Base-by-base conservation (phyloP, 2,888 invertebrate genomes). In the Chymomyza procnemis region DNA sequence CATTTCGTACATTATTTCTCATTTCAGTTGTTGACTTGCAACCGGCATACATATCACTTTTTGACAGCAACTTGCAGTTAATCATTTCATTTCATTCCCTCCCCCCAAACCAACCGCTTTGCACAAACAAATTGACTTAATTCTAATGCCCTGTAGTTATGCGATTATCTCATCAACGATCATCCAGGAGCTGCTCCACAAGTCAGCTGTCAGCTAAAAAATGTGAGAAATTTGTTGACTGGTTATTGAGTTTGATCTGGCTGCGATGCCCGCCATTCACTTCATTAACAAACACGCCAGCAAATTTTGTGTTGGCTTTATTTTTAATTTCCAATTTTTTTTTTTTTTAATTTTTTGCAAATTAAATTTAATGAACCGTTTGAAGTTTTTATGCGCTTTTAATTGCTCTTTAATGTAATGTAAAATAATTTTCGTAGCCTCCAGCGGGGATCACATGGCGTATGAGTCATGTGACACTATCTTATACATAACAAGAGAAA, bases 221-320 rank as follows among this genome's bases (percentile, higher is more conserved):
- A 14, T 76, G 74, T 74, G 76, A 68, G 76, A 71, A 70, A 66
- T 65, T 62, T 22, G 18, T 16, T 18, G 61, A 70, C 66, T 54
- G 61, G 59, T 66, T 69, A 74, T 54, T 16, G 3, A 14, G 19
- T 4, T 8, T 21, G 6, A 21, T 14, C 14, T 54, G 19, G 18
- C 21, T 54, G 21, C 21, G 54, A 41, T 41, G 34, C 34, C 34
- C 54, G 21, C 22, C 19, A 54, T 18, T 21, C 54, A 61, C 26
- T 56, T 69, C 84, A 81, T 81, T 81, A 81, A 55, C 71, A 48
- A 41, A 62, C 79, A 80, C 77, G 81, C 68, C 64, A 80, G 21
- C 60, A 59, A 66, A 12, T n/a, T n/a, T n/a, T n/a, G n/a, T n/a
- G n/a, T n/a, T n/a, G n/a, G n/a, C n/a, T n/a, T n/a, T n/a, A n/a